A percentile compares a stretch with the other conserved stretches of the same genome.
These are phyloP conservation scores for Aleiodes testaceus DNA, from an alignment of 2,888 invertebrate genomes.

Conservation along the genomic window DNA sequence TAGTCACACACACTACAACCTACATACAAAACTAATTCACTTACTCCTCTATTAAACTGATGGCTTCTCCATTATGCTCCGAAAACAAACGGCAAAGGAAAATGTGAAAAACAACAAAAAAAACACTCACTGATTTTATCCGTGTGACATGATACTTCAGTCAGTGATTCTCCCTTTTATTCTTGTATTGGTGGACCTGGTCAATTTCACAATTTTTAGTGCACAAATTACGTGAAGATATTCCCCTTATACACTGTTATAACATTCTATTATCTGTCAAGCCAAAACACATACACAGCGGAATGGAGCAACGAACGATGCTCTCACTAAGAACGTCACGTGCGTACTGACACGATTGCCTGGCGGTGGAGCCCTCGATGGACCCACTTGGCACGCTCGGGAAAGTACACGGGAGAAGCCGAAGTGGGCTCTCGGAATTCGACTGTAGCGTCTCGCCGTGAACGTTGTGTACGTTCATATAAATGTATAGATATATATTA, in stretches of 20 bases:
- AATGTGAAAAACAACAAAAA: neutral
- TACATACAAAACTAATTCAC: conserved; percentile 20
- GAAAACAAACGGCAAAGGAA: neutral
- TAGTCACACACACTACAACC: conserved; percentile 18
- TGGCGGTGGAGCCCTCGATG: conserved; percentile 2
- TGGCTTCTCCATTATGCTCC: conserved; percentile 1
- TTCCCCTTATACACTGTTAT: conserved; percentile 2
- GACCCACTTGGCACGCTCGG: conserved; percentile 7
- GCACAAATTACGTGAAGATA: neutral
- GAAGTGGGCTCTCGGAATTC: neutral
- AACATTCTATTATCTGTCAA: neutral
- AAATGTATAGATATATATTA: neutral
- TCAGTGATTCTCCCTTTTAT: neutral
- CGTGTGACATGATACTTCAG: conserved; percentile 8
- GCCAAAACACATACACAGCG: neutral
- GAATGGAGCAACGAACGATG: neutral
- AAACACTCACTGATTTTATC: conserved; percentile 20
- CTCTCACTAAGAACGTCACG: conserved; percentile 36
- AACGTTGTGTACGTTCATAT: neutral
- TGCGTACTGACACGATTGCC: conserved; percentile 38
- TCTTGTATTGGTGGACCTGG: neutral
- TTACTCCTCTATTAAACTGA: conserved; percentile 14
- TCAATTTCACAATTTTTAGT: neutral
- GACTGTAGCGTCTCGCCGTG: conserved; percentile 5
- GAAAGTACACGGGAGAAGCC: conserved; percentile 21